Evolutionary conservation across 2,797 vertebrate species (phyloP).

Genomic region (Bucorvus abyssinicus): DNA sequence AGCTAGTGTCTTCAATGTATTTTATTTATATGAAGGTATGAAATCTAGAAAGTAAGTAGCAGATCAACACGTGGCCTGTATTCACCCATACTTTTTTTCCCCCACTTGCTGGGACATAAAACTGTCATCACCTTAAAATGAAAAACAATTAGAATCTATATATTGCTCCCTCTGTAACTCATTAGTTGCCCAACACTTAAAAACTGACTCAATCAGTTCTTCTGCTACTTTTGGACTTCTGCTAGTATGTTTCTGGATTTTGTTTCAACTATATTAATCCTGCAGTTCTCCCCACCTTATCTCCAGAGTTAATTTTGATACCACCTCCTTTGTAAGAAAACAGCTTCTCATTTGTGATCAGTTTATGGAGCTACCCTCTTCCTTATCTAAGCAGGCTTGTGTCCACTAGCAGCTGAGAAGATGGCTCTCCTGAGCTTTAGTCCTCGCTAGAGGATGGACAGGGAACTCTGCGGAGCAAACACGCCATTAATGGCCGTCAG

Average conservation of each 20-base stretch:
- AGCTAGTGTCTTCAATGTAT: background rate
- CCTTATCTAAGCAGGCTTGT: background rate
- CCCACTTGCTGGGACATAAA: background rate
- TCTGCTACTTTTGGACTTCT: background rate
- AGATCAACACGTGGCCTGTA: background rate
- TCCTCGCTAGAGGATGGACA: background rate
- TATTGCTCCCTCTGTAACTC: background rate
- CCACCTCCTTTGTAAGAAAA: background rate
- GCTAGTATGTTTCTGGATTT: background rate
- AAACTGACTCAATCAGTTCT: background rate
- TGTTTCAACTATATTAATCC: background rate
- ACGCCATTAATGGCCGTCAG: accelerated
- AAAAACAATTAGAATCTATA: background rate
- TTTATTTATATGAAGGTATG: background rate
- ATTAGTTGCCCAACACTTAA: background rate
- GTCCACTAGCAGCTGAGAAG: background rate
- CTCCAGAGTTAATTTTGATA: background rate
- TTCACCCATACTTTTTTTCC: background rate
- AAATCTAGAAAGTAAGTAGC: background rate
- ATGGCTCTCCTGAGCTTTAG: background rate
- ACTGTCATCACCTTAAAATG: background rate
- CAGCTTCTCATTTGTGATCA: accelerated
- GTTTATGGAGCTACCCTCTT: background rate
- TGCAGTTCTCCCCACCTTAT: background rate
- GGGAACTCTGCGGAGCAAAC: background rate